Base-by-base conservation (phyloP, 2,797 vertebrate genomes). In the Ctenochaetus hawaiiensis region DNA sequence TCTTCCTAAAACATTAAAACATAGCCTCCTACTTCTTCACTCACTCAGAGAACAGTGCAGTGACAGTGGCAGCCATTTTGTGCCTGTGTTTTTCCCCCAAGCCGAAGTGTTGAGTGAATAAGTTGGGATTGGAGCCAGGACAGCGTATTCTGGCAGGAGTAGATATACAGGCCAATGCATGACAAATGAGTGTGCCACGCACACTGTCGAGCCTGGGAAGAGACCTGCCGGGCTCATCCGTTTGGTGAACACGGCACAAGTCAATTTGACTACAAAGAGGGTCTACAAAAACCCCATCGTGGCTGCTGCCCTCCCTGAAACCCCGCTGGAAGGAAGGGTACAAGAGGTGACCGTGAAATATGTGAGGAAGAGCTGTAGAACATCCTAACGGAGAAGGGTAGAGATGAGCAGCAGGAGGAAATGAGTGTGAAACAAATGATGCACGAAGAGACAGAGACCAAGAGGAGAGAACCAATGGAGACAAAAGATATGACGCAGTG, bases 171-270 rank as follows among this genome's bases (percentile, higher is more conserved):
- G 75, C 77, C 81, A 77, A 72, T 80, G 86, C 87, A 91, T 93
- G 90, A 94, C 84, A 90, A 91, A 93, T 85, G 89, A 93, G 84
- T 71, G 81, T 91, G 91, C 91, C 88, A 83, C 75, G 83, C 84
- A 81, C 73, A 72, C 72, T 78, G 85, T 77, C 57, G 86, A 77
- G 73, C 72, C 78, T 10, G 39, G 80, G 83, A 75, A 75, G 58
- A 54, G 75, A 75, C 75, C 85, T 83, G 80, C 72, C 64, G 12
- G 78, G 78, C 82, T 88, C 87, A 87, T 89, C 83, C 49, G 52
- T 82, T 87, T 75, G 79, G 80, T 81, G 82, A 89, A 89, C 86
- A 82, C 58, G 58, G 81, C 87, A 75, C 77, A 70, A 90, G 91
- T 90, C 91, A 91, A 81, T 92, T 82, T 81, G 65, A 81, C 82